Base-by-base conservation (phyloP, 2,888 invertebrate genomes). In the Strigamia crassipes region DNA sequence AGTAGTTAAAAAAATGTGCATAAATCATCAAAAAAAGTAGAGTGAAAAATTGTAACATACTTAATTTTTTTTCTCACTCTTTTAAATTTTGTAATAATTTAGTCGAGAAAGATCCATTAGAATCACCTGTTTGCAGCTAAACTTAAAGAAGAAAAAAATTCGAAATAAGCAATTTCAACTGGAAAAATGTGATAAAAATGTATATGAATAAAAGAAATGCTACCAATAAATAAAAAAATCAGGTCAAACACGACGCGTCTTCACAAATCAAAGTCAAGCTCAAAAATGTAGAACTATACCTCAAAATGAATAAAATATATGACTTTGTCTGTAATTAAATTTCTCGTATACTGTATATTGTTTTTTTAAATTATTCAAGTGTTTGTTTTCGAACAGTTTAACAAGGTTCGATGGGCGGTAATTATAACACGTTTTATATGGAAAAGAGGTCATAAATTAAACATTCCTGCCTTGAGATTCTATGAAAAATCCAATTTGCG, bases 201-300 rank as follows among this genome's bases (percentile, higher is more conserved):
- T n/a, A 8, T 2, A n/a, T n/a, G n/a, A 56, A n/a, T 56, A 56
- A 56, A 18, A n/a, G 21, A 56, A n/a, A 56, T 1, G 6, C 9
- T 56, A 18, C 56, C 56, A 56, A 18, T 18, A 56, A n/a, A 18
- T 9, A 56, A 56, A 56, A 56, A 18, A 56, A 56, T 56, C 56
- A 56, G 56, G 56, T 18, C 56, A 56, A 13, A 9, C 9, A 56
- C 46, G 56, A 18, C 56, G 56, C 56, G 9, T 56, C 56, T n/a
- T 56, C 56, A 56, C 56, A 56, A 56, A 56, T 56, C 56, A 56
- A 56, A 56, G 56, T 56, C n/a, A 56, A 56, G 18, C 56, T n/a
- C 18, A 56, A 9, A 56, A 56, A 18, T 56, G 18, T 18, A 56
- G 18, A 9, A 18, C 18, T 18, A 56, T 18, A 18, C n/a, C 18